phyloP scores from a whole-genome alignment of 2,797 vertebrate genomes.

The Pantherophis vulpinus region DNA sequence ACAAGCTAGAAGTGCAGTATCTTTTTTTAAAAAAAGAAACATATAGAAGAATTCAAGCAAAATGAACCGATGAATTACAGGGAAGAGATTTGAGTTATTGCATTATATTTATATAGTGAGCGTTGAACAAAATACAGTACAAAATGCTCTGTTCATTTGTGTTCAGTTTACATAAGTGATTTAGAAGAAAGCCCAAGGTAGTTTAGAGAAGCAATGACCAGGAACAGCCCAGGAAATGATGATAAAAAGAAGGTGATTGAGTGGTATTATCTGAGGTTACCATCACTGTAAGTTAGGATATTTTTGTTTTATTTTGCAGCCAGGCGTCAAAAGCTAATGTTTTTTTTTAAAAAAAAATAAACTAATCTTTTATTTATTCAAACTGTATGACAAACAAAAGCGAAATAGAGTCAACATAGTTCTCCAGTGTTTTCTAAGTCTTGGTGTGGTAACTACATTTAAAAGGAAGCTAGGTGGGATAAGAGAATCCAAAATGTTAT shows the following conservation, averaged over 20 bases:
- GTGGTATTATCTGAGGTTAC: conserved; percentile 36
- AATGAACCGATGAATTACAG: conserved; percentile 15
- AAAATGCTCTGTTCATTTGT: conserved; percentile 52
- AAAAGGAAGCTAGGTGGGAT: not conserved
- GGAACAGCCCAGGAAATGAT: conserved; percentile 48
- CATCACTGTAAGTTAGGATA: conserved; percentile 32
- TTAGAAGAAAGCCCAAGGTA: conserved; percentile 22
- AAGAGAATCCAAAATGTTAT: not conserved
- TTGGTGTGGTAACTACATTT: not conserved
- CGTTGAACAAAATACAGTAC: conserved; percentile 24
- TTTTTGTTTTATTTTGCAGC: conserved; percentile 37
- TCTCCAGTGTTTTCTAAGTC: not conserved
- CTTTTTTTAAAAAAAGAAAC: not conserved
- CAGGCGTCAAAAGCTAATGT: conserved; percentile 42
- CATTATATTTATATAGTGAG: conserved; percentile 40
- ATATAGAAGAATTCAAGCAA: not conserved
- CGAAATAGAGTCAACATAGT: conserved; percentile 67
- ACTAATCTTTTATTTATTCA: conserved; percentile 59
- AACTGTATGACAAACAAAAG: conserved; percentile 51
- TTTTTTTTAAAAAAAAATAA: conserved; percentile 31
- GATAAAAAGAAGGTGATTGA: conserved; percentile 35
- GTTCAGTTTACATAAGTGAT: conserved; percentile 44
- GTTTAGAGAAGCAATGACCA: conserved; percentile 23
- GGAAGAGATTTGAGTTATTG: conserved; percentile 30
- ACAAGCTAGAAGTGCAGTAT: not conserved